Base-by-base conservation (phyloP, 2,797 vertebrate species). In the Dicrostonyx torquatus region DNA sequence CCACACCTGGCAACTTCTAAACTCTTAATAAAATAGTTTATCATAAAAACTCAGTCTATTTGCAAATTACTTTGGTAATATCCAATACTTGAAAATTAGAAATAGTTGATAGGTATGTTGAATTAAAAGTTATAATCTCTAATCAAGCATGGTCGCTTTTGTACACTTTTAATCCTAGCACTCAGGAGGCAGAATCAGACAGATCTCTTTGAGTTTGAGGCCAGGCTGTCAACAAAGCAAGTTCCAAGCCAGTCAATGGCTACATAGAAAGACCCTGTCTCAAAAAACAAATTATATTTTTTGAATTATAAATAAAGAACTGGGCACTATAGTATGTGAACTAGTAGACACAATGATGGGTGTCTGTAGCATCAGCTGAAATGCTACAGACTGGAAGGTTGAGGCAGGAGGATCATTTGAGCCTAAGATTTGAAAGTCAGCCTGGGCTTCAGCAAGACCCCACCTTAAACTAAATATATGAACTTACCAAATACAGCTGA, bases 11-110 rank as follows among this genome's bases (percentile, higher is more conserved):
- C n/a, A 40, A 34, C 29, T 18, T 96, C 92, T 87, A 87, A 91
- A 53, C 73, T 89, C 64, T 90, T 80, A 88, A 90, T 95, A 91
- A 95, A 89, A 93, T 80, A 45, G 6, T 62, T 95, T 88, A 66
- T 78, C n/a, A 64, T 48, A 70, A 87, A 79, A 40, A 20, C 22
- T 85, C 1, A 64, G 68, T 88, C 86, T 84, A 86, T 15, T 80
- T 75, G 37, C 48, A 2, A 87, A 95, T 90, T 60, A 82, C 73
- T 94, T 64, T 58, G 62, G 62, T 82, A 93, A 80, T 55, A 72
- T 37, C 10, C 48, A 94, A 17, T 60, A 48, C 40, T 68, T 82
- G 83, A 91, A 60, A 91, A 83, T 40, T 64, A 18, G 10, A 91
- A 90, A 50, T 4, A 77, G 34, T 31, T 85, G 20, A 10, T 70